phyloP scores from a whole-genome alignment of 2,113 vertebrate genomes.

The Phaetusa simplex region DNA sequence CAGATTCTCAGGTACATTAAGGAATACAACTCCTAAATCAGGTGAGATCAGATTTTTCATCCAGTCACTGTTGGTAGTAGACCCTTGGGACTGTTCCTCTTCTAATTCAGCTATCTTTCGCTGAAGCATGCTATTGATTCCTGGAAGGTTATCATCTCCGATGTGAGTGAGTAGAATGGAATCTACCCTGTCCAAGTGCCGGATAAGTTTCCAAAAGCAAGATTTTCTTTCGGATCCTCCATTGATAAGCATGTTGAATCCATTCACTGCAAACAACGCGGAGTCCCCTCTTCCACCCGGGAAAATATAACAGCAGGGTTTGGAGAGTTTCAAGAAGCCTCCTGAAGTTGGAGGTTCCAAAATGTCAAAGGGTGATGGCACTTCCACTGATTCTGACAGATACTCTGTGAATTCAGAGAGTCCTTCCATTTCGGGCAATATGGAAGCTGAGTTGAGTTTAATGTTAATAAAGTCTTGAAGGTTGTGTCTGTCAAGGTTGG shows the following conservation, averaged over 20 bases:
- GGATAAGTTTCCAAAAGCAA: conserved; percentile 95
- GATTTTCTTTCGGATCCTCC: conserved; percentile 92
- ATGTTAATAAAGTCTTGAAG: conserved; percentile 95
- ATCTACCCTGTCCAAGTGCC: conserved; percentile 91
- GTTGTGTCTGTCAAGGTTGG: conserved; percentile 91
- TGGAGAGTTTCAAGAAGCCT: conserved; percentile 92
- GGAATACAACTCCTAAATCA: conserved; percentile 91
- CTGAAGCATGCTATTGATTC: conserved; percentile 93
- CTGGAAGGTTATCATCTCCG: conserved; percentile 90
- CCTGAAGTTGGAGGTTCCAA: conserved; percentile 91
- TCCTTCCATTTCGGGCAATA: conserved; percentile 94
- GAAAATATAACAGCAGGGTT: conserved; percentile 95
- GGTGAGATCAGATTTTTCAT: conserved; percentile 96
- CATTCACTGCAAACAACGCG: conserved; percentile 92
- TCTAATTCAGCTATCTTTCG: conserved; percentile 89
- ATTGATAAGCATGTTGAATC: conserved; percentile 96
- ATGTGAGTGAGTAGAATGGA: conserved; percentile 93
- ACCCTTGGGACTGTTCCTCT: conserved; percentile 92
- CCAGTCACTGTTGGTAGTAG: conserved; percentile 91
- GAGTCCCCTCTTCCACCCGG: conserved; percentile 90
- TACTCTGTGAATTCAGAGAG: conserved; percentile 95
- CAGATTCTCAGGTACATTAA: conserved; percentile 88
- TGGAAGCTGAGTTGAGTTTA: conserved; percentile 87
- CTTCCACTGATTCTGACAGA: conserved; percentile 91
- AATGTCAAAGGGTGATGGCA: conserved; percentile 91